A percentile compares a stretch with the other conserved stretches of the same genome.
Conservation (phyloP, 2,888 invertebrate genomes). For the Drosophila neotestacea region DNA sequence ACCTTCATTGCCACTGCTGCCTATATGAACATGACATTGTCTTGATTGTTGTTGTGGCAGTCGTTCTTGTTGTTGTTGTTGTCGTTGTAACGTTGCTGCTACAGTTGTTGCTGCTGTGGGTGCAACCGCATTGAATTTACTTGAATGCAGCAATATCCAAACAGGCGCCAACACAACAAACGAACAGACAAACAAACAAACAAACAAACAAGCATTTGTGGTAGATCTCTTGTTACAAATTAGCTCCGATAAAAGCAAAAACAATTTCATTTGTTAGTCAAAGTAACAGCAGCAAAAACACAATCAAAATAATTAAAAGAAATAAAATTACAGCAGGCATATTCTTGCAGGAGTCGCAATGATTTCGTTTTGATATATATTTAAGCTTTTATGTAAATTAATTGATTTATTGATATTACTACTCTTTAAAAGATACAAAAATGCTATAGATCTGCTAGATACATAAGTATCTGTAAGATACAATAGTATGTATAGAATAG, state of each 20-base stretch:
- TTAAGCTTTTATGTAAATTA: not conserved
- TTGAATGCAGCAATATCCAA: slow-evolving; percentile 84
- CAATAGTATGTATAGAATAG: too few relatives aligned
- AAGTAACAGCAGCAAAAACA: slow-evolving; percentile 25
- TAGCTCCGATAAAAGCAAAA: slow-evolving; percentile 38
- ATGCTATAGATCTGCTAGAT: too few relatives aligned
- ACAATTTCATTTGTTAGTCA: slow-evolving; percentile 49
- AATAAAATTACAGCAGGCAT: not conserved
- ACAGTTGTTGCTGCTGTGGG: slow-evolving; percentile 37
- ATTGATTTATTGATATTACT: too few relatives aligned
- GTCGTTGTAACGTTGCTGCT: slow-evolving; percentile 36
- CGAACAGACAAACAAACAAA: slow-evolving; percentile 76
- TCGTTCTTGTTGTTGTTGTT: slow-evolving; percentile 57
- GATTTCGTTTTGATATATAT: not conserved
- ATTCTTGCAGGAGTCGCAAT: not conserved
- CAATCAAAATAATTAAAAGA: slow-evolving; percentile 11
- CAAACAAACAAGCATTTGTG: slow-evolving; percentile 50
- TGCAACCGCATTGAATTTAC: slow-evolving; percentile 84
- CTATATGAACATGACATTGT: slow-evolving; percentile 96
- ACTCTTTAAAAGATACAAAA: too few relatives aligned
- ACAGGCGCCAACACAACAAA: slow-evolving; percentile 84
- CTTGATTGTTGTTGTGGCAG: slow-evolving; percentile 85
- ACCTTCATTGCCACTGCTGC: slow-evolving; percentile 88
- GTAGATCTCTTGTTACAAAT: slow-evolving; percentile 27
- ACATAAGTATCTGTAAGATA: too few relatives aligned